Evolutionary conservation across 2,888 invertebrate species (phyloP).

Genomic region (Lasioglossum leucozonium): DNA sequence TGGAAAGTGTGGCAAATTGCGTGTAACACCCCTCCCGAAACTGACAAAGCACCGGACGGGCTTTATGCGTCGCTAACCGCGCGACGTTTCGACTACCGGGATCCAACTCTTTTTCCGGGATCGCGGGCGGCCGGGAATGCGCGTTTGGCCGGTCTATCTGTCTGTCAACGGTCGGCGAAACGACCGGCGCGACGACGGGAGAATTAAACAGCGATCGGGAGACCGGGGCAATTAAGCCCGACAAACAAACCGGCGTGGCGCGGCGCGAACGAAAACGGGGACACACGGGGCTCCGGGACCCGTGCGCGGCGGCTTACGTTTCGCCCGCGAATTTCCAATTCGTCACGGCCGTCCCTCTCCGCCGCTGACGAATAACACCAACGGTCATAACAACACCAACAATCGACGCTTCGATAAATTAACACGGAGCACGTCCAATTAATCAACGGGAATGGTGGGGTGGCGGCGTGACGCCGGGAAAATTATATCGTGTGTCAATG

Average conservation of each 20-base stretch:
- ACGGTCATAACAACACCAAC: constrained; percentile 29
- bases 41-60: constrained; percentile 39
- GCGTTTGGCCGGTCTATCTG: neutral
- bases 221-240: neutral
- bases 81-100: constrained; percentile 18
- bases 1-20: constrained; percentile 81
- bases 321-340: constrained; percentile 25
- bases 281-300: neutral
- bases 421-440: constrained; percentile 42
- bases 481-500: constrained; percentile 36
- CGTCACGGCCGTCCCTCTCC: neutral
- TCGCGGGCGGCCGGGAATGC: neutral
- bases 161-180: neutral
- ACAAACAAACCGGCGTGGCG: neutral
- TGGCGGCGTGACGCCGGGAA: constrained; percentile 16
- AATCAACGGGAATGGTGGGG: constrained; percentile 28
- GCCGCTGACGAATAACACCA: constrained; percentile 8
- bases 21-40: constrained; percentile 77
- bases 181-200: neutral
- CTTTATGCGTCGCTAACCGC: constrained; percentile 38
- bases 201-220: neutral
- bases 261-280: neutral
- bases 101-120: constrained; percentile 37
- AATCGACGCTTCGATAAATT: constrained; percentile 29
- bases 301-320: neutral